Evolutionary conservation across 92 coral and sea anemone genomes (phyloP).

Genomic region (Porites evermanni): DNA sequence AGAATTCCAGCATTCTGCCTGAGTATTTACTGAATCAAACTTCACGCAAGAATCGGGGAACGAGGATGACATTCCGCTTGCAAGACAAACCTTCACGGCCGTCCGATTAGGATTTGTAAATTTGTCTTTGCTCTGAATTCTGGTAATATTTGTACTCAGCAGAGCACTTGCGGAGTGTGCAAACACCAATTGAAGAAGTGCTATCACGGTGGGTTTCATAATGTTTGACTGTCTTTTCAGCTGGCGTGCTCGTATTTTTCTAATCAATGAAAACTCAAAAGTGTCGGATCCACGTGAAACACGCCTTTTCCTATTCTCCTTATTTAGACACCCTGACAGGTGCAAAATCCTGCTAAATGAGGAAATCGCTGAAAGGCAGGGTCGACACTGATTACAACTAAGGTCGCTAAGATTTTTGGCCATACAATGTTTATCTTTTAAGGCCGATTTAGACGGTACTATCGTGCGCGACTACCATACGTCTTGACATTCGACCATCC

Average conservation of each 20-base stretch:
- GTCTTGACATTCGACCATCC: no score
- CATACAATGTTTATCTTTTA: no score
- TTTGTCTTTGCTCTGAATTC: constrained; percentile 6
- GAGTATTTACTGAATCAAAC: constrained; percentile 1
- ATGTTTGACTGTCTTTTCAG: not conserved
- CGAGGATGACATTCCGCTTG: not conserved
- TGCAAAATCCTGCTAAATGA: no score
- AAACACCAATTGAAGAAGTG: not conserved
- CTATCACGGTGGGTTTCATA: not conserved
- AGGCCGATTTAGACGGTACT: no score
- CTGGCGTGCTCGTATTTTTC: not conserved
- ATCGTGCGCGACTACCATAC: no score
- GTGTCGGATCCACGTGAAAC: not conserved
- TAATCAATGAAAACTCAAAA: not conserved
- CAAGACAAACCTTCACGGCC: constrained; percentile 15
- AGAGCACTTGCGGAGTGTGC: not conserved
- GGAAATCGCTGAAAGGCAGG: no score
- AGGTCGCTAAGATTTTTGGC: no score
- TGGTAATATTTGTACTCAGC: constrained; percentile 4
- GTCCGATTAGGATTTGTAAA: constrained; percentile 31
- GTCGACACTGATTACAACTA: no score
- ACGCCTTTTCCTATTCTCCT: constrained; percentile 13
- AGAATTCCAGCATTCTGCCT: not conserved
- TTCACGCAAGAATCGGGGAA: constrained; percentile 5
- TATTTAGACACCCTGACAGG: not conserved